A percentile compares a stretch with the other conserved stretches of the same genome.
phyloP scores from a whole-genome alignment of 2,797 vertebrate species.

The Gobio occitaniae region DNA sequence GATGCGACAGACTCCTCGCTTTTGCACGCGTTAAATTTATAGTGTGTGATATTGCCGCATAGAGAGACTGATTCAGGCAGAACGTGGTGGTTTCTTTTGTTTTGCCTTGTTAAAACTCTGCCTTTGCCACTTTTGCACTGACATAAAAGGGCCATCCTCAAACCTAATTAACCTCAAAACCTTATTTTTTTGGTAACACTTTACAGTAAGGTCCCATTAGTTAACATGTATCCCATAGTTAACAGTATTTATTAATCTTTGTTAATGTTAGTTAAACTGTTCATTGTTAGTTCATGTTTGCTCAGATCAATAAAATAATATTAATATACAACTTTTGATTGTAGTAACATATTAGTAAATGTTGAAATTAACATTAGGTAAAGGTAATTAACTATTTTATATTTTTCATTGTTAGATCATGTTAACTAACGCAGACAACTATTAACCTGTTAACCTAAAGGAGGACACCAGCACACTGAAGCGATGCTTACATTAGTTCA shows the following conservation, averaged over 20 bases:
- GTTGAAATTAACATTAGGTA: no score
- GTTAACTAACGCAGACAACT: no score
- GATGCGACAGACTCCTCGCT: conserved; percentile 60
- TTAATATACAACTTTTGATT: background rate
- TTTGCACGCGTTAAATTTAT: conserved; percentile 60
- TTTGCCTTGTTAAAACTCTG: conserved; percentile 16
- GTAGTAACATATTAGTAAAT: no score
- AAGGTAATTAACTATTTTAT: no score
- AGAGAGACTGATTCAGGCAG: conserved; percentile 55
- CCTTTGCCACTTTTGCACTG: background rate
- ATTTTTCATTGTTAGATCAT: no score
- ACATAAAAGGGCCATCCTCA: background rate
- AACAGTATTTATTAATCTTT: background rate
- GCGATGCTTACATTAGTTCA: no score
- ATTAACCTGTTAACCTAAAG: no score
- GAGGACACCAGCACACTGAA: no score
- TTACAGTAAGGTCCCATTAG: background rate
- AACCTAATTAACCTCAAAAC: background rate
- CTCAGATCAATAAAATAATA: background rate
- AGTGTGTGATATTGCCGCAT: conserved; percentile 49
- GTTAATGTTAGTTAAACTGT: no score
- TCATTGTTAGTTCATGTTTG: no score
- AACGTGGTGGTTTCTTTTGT: conserved; percentile 56
- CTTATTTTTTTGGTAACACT: background rate
- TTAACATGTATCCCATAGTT: background rate